A percentile compares a stretch with the other conserved stretches of the same genome.
Conservation (phyloP, 2,113 vertebrate genomes). For the Addax nasomaculatus region DNA sequence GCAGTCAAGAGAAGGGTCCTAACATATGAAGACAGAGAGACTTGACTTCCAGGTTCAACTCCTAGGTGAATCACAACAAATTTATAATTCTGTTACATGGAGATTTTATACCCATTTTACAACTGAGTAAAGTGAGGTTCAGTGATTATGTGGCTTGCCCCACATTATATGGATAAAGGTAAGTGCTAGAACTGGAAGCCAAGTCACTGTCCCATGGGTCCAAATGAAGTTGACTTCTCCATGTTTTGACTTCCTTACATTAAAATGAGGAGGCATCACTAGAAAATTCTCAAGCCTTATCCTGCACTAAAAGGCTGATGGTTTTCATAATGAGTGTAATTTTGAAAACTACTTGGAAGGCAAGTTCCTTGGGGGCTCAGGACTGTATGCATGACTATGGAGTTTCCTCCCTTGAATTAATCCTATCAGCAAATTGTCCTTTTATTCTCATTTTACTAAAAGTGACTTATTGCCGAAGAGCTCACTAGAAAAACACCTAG, state of each 20-base stretch:
- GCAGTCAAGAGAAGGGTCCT: not conserved
- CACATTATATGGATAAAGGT: not conserved
- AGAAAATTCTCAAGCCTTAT: not conserved
- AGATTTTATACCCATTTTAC: not conserved
- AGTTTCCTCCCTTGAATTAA: not conserved
- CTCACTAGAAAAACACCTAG: not conserved
- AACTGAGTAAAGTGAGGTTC: not conserved
- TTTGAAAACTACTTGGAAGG: not conserved
- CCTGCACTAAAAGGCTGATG: not conserved
- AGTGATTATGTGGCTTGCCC: not conserved
- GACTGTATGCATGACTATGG: rapidly evolving
- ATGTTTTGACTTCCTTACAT: not conserved
- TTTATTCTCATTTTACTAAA: not conserved
- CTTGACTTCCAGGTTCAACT: not conserved
- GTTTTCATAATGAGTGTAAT: not conserved
- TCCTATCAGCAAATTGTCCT: not conserved
- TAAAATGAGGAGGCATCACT: not conserved
- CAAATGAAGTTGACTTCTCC: not conserved
- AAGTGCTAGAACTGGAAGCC: not conserved
- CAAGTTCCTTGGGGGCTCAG: not conserved
- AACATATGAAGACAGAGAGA: not conserved
- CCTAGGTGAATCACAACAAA: not conserved
- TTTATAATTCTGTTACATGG: not conserved
- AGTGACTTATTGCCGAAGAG: not conserved
- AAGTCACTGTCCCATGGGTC: not conserved